These are phyloP conservation scores for Aphidoletes aphidimyza DNA, from an alignment of 2,888 invertebrate genomes.

Conservation along the genomic window DNA sequence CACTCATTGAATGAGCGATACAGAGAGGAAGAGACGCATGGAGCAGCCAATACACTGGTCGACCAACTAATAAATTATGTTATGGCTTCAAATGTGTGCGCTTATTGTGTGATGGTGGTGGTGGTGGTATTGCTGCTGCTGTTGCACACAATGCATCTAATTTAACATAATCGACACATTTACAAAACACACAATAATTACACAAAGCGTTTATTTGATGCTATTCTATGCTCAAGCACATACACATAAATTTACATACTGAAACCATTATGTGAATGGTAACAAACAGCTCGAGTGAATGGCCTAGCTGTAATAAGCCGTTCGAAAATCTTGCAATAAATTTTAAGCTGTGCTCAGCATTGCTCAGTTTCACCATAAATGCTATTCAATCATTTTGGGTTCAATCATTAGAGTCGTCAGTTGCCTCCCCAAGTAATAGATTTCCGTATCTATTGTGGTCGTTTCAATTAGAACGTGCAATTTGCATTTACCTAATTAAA, in stretches of 20 bases:
- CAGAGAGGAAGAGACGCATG: not conserved
- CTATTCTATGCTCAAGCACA: not conserved
- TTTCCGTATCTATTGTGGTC: not conserved
- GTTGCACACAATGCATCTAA: constrained; percentile 25
- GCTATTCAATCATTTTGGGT: not conserved
- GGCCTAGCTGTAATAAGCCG: not conserved
- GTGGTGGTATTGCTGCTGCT: not conserved
- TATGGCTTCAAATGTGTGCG: not conserved
- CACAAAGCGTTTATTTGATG: constrained; percentile 24
- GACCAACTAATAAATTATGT: constrained; percentile 46
- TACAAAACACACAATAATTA: constrained; percentile 37
- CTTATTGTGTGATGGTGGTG: not conserved
- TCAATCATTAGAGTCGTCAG: not conserved
- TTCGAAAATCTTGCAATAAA: constrained; percentile 16
- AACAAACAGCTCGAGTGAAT: not conserved
- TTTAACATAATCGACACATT: constrained; percentile 48
- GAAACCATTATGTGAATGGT: not conserved
- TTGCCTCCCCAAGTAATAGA: not conserved
- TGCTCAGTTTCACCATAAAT: not conserved
- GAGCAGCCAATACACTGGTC: constrained; percentile 7
- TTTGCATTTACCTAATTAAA: constrained; percentile 30
- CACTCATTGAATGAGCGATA: not conserved
- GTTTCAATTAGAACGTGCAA: not conserved
- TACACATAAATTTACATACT: not conserved
- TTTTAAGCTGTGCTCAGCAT: not conserved